phyloP scores from a whole-genome alignment of 2,797 vertebrate species.

The Coilia nasus region DNA sequence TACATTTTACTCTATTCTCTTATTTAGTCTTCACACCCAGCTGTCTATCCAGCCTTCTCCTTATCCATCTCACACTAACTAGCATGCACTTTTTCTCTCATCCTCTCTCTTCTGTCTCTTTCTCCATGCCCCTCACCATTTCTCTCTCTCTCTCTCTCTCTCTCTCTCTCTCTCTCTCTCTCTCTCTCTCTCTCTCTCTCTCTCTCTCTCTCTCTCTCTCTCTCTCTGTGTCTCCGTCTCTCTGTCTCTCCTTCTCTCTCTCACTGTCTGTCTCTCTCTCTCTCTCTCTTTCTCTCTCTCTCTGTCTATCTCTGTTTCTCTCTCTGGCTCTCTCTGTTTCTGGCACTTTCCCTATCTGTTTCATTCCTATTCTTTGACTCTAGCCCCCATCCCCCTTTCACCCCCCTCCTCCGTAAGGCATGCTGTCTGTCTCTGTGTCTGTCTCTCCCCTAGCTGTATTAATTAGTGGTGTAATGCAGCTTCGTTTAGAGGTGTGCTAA shows the following conservation, averaged over 20 bases:
- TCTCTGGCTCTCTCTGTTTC: neutral
- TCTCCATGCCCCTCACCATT: neutral
- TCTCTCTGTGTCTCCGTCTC: constrained; percentile 9
- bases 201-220: neutral
- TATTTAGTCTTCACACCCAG: neutral
- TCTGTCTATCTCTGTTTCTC: too few species aligned
- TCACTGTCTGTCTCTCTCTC: neutral
- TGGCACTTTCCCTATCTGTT: constrained; percentile 7
- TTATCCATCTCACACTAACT: neutral
- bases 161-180: constrained; percentile 18
- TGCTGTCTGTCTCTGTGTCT: constrained; percentile 17
- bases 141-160: neutral
- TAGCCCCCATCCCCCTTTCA: neutral
- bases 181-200: neutral
- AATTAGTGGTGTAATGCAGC: constrained; percentile 83
- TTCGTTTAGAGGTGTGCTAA: constrained; percentile 85
- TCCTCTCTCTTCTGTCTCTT: neutral
- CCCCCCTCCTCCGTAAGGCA: neutral
- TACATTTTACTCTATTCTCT: too few species aligned
- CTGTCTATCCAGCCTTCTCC: neutral
- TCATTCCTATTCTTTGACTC: neutral
- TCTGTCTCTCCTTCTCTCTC: constrained; percentile 21
- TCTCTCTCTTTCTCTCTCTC: neutral
- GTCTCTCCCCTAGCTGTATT: constrained; percentile 54
- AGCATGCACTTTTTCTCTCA: neutral